Evolutionary conservation across 2,797 vertebrate species (phyloP).

Genomic region (Catharus ustulatus): DNA sequence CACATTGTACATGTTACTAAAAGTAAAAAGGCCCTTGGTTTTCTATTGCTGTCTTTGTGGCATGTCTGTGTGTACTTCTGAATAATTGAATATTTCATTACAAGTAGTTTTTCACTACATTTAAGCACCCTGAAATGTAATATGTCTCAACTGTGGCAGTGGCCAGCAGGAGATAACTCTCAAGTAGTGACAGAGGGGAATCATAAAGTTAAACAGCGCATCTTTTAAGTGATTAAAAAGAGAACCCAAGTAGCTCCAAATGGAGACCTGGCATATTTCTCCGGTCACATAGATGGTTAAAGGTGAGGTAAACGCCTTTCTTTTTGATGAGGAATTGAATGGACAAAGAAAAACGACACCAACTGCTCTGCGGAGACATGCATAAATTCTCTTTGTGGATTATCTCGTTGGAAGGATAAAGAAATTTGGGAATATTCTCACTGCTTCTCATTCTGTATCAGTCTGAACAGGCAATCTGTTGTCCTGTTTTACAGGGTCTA

Average conservation of each 20-base stretch:
- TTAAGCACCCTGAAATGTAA: background rate
- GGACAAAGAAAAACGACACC: background rate
- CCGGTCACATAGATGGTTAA: background rate
- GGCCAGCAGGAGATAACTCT: background rate
- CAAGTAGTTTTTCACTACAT: background rate
- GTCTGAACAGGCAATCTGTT: background rate
- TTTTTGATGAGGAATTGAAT: background rate
- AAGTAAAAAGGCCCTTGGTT: fast-evolving
- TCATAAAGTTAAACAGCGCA: fast-evolving
- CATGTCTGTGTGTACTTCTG: background rate
- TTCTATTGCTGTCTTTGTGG: background rate
- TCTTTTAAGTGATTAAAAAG: background rate
- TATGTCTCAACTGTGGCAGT: background rate
- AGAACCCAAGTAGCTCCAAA: background rate
- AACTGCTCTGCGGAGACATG: background rate
- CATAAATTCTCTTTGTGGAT: background rate
- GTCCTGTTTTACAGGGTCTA: background rate
- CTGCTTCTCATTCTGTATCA: background rate
- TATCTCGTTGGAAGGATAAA: background rate
- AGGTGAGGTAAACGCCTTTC: background rate
- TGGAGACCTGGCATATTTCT: background rate
- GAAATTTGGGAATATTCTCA: background rate
- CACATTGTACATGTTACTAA: background rate
- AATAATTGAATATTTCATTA: background rate
- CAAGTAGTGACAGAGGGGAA: background rate